Conservation (phyloP, 37 sponge, comb jelly and placozoan species). For the Spongilla lacustris region DNA sequence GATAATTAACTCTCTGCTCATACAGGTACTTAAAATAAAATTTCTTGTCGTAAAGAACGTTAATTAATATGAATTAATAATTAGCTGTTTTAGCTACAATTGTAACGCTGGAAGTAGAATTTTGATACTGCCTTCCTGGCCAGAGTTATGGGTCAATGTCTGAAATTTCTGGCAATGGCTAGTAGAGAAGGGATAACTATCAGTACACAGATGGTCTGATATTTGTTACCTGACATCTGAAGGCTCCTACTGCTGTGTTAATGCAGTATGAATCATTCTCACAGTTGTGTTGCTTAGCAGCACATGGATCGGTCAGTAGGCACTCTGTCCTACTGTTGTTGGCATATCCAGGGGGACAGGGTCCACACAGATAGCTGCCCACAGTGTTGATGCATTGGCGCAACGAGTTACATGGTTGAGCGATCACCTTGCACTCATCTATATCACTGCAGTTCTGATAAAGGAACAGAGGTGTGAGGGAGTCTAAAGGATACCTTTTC, state of each 20-base stretch:
- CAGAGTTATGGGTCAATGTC: background rate
- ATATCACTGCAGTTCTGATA: slow-evolving; percentile 78
- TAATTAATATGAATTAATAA: too few species aligned
- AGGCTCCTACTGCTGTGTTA: slow-evolving; percentile 55
- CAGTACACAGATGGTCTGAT: background rate
- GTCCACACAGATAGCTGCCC: slow-evolving; percentile 77
- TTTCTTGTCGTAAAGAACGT: too few species aligned
- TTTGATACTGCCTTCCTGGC: slow-evolving; percentile 5
- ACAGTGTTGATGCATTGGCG: background rate
- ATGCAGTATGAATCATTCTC: slow-evolving; percentile 55
- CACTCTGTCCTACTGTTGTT: slow-evolving; percentile 67
- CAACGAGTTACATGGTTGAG: background rate
- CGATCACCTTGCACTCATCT: slow-evolving; percentile 13
- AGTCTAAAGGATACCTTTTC: too few species aligned
- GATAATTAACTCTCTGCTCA: too few species aligned
- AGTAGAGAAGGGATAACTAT: background rate
- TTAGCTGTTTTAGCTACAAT: too few species aligned
- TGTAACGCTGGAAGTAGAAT: too few species aligned
- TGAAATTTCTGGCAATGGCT: too few species aligned
- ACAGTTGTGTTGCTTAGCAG: slow-evolving; percentile 69
- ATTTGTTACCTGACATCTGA: slow-evolving; percentile 56
- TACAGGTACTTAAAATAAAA: too few species aligned
- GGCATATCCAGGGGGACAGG: slow-evolving; percentile 77
- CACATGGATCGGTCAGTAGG: slow-evolving; percentile 74
- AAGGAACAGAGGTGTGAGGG: background rate